Base-by-base conservation (phyloP, 2,797 vertebrate species). In the Oreonectes daqikongensis region DNA sequence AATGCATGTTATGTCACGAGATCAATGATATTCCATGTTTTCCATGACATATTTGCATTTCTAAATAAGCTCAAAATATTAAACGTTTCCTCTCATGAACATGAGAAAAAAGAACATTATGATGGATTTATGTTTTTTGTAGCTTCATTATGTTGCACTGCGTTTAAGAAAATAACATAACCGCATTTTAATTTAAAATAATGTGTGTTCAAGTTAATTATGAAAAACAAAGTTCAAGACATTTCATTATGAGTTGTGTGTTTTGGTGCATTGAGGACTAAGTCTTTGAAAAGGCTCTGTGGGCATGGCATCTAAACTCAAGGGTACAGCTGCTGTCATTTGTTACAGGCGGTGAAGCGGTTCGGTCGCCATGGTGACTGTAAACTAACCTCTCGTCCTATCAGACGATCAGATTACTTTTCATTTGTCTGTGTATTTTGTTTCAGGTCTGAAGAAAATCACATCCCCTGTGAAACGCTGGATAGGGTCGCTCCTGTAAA, bases 361-460 rank as follows among this genome's bases (percentile, higher is more conserved):
- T 20, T 38, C 2, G 1, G 72, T 66, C 20, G 11, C 28, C 38
- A 44, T 44, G 18, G n/a, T 30, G 72, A 30, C 11, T 0, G 4
- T 30, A 55, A 66, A 55, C 63, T 55, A 57, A 66, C 48, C 48
- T 30, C 8, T 55, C 22, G 8, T 60, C 18, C 17, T 11, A 4
- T 35, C 30, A 64, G 10, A 0, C 2, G 6, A 4, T 73, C 59
- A 1, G 20, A 46, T 73, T 50, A 26, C 40, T 1, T 3, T 61
- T 9, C 15, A 3, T 14, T 11, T 28, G 5, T 52, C 30, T 72
- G 40, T 59, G 55, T 59, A 18, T 15, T 64, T 24, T 18, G 44
- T 74, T 7, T 73, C 44, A 63, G 4, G 48, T 40, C 35, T 18
- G 71, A 64, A n/a, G 46, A 1, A 26, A 26, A 72, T 5, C 70